Evolutionary conservation across 2,888 invertebrate species (phyloP).

Genomic region (Cephus nigrinus): DNA sequence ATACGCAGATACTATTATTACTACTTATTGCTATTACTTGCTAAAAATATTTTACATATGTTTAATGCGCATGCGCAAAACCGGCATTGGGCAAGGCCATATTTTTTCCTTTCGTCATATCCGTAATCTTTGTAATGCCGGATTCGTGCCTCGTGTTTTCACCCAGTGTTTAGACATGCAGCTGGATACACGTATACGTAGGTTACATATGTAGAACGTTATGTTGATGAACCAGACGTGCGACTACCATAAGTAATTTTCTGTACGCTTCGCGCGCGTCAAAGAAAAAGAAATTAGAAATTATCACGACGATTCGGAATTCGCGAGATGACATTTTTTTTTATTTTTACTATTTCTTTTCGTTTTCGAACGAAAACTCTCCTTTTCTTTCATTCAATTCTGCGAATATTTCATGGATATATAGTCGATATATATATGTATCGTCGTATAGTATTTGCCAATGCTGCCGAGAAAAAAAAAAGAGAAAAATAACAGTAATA

Average conservation of each 20-base stretch:
- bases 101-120: background rate
- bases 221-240: background rate
- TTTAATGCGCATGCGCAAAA: background rate
- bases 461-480: background rate
- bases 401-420: background rate
- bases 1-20: background rate
- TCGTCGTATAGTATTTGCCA: background rate
- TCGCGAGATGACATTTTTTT: constrained; percentile 15
- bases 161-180: background rate
- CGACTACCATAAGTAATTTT: constrained; percentile 18
- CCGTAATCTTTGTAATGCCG: background rate
- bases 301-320: background rate
- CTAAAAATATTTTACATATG: too few relatives aligned
- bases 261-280: constrained; percentile 8
- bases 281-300: constrained; percentile 11
- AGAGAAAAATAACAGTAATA: background rate
- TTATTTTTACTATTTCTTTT: constrained; percentile 19
- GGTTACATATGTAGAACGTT: background rate
- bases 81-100: background rate
- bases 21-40: too few relatives aligned
- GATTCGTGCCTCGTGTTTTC: background rate
- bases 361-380: constrained; percentile 7
- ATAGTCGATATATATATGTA: too few relatives aligned
- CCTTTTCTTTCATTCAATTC: background rate
- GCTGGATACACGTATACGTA: background rate